Evolutionary conservation across 2,113 vertebrate species (phyloP), one percentile per base, ranked within the genome.

Genomic region (Megaceryle torquata): DNA sequence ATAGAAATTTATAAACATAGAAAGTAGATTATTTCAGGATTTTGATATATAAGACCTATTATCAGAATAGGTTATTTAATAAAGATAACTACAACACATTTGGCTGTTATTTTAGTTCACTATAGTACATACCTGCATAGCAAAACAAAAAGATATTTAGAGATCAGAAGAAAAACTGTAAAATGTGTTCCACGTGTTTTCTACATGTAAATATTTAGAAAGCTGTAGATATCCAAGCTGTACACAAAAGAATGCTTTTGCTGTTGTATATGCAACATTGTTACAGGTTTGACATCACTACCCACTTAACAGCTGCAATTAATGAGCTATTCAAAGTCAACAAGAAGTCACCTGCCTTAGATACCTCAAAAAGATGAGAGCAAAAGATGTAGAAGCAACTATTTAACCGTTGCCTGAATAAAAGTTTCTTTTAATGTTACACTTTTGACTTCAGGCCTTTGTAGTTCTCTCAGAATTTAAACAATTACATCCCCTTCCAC

Each of bases 81-180:
- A 64, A 67, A 44, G 11, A 44, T 0, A 33, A 10, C 9, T 57
- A 63, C 24, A 43, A 3, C 12, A 70, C 0, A 1, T 56, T 43
- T 54, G 44, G 8, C 41, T 3, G 2, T 39, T 31, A 25, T 17
- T 85, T 68, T 57, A 50, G 26, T 25, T 50, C 35, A 21, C 15
- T 51, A 3, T 16, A 44, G 8, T 24, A 65, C 25, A 65, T 1
- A 53, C 13, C 22, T 1, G 2, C 3, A 50, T 3, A 44, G 8
- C 18, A 77, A 69, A 84, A 64, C 20, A 76, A 77, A 60, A 67
- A 70, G 15, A 68, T 4, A 57, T 2, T 2, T 41, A 72, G 5
- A 2, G 18, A 5, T 70, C 13, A 54, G 37, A 59, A 78, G 7
- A 50, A 64, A 77, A 59, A 39, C 4, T 11, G 4, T 57, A 39